Evolutionary conservation across 1,140 invertebrate genomes (phyloP), one percentile per base, ranked within the genome.

Genomic region (Thalassaphorura encarpata): DNA sequence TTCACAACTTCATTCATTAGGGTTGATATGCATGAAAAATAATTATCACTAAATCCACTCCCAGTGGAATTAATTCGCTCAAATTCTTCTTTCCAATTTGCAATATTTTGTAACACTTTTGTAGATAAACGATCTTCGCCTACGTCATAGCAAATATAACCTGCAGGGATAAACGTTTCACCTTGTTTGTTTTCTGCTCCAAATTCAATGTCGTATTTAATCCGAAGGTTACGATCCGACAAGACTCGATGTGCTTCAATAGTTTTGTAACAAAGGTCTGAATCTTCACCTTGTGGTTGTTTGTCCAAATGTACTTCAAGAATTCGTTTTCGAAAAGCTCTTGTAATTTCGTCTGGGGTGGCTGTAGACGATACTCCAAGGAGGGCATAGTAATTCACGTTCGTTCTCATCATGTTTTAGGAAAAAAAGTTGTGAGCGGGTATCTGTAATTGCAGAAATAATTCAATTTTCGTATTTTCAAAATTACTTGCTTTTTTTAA

Each of bases 281-380:
- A 41, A 18, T 51, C 36, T 11, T 56, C 49, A 26, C 31, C 54
- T 33, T 18, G 52, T 5, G 43, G 27, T 4, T 19, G 8, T 53
- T 61, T 61, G 54, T 61, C 59, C 3, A 56, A 43, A 29, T 61
- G 59, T 3, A 61, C 54, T 48, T 53, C 41, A n/a, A 61, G 21
- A 45, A 61, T 61, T 21, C 29, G 49, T 31, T 54, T 53, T 11
- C 59, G 59, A 28, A 41, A 61, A 3, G 54, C 49, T 28, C 33
- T 40, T 24, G 21, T 43, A 1, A 61, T 56, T 19, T 61, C 59
- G 4, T 56, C 50, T 19, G 27, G 40, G 19, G 54, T 56, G 15
- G 59, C 59, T 1, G 54, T 54, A 6, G 54, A 56, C n/a, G 42
- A 6, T 6, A 61, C 42, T 15, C 54, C 59, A 29, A 61, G 31